Evolutionary conservation across 1,140 invertebrate genomes (phyloP).

Genomic region (Trichomalopsis sarcophagae): DNA sequence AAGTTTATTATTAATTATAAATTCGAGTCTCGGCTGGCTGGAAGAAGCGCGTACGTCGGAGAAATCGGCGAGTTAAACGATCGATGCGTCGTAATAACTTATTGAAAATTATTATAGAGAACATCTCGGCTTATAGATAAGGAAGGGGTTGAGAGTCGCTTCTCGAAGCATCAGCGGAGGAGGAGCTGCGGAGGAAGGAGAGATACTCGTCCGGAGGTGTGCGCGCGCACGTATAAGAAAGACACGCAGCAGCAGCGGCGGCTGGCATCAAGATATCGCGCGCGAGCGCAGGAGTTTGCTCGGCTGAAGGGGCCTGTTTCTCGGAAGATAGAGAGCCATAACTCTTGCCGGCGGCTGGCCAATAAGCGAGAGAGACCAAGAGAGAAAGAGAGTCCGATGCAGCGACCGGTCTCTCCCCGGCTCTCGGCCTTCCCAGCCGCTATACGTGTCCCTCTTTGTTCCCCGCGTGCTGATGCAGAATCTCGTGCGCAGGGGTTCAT

Average conservation of each 20-base stretch:
- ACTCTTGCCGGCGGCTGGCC: conserved; percentile 51
- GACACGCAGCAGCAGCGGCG: conserved; percentile 13
- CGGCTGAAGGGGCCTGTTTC: conserved; percentile 54
- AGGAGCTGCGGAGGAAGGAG: no score
- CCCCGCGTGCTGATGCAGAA: not conserved
- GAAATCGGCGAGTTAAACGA: no score
- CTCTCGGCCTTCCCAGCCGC: no score
- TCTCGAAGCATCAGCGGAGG: no score
- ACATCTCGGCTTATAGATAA: no score
- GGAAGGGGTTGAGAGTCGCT: no score
- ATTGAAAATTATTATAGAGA: no score
- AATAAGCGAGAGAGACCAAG: conserved; percentile 54
- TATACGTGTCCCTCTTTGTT: not conserved
- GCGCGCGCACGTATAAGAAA: not conserved
- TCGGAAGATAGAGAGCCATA: conserved; percentile 56
- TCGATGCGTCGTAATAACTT: no score
- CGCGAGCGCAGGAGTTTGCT: conserved; percentile 21
- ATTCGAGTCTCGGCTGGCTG: no score
- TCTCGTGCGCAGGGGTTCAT: not conserved
- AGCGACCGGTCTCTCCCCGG: conserved; percentile 53
- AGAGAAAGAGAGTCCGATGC: conserved; percentile 42
- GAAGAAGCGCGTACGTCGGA: no score
- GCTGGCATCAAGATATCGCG: conserved; percentile 52
- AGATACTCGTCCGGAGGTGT: not conserved
- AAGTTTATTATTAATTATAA: no score